Base-by-base conservation (phyloP, 2,113 vertebrate genomes). In the Petromus typicus region DNA sequence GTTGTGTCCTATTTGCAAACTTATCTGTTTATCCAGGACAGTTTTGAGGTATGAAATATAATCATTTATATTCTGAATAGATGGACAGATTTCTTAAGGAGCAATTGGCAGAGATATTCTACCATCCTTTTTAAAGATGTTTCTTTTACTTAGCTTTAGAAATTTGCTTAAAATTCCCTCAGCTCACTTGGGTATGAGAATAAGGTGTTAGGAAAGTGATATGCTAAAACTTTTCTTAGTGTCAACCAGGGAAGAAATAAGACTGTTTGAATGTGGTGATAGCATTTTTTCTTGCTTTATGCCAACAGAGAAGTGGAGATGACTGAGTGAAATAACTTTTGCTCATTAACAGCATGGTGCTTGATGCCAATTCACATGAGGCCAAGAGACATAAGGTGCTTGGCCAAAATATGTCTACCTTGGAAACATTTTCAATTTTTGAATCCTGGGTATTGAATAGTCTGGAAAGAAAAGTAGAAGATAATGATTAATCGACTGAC, bases 131-230 rank as follows among this genome's bases (percentile, higher is more conserved):
- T 82, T 34, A 90, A 12, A 7, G 43, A 56, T 61, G 48, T 89
- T 14, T 45, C 90, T 56, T 95, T 91, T 79, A 12, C 7, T 5
- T 66, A 3, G 75, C 59, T 93, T 69, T 93, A 64, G 56, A 93
- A 95, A 85, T 82, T 90, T 18, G 11, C 64, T 73, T 69, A 89
- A 81, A 94, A 73, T 11, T 95, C 85, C 91, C 0, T 85, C 91
- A 69, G 4, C 51, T 92, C 25, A 75, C 89, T 48, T 95, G 22
- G 12, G 40, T 76, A 12, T 69, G 66, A 96, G 43, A 90, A 61
- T 79, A 89, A 96, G 11, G 37, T 78, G 7, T 71, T 25, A 57
- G 37, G 14, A 79, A 89, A 76, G 57, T 67, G 75, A 37, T 23
- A 3, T 51, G 27, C 25, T 90, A 79, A 71, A 79, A 43, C n/a